phyloP scores from a whole-genome alignment of 1,140 invertebrate genomes.

The Sycobia sp. region DNA sequence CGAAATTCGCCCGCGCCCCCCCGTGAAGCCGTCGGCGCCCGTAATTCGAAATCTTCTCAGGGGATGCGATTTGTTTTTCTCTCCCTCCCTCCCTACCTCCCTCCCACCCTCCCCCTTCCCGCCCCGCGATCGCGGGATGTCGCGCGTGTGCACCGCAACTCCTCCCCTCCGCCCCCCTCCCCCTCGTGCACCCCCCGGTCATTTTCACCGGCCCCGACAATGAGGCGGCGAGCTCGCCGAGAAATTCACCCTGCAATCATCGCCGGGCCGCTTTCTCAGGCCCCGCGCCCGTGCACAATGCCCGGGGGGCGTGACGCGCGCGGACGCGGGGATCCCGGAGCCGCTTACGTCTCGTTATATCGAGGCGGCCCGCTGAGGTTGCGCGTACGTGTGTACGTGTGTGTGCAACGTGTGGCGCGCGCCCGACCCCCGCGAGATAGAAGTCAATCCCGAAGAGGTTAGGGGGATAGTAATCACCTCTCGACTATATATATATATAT shows the following conservation, averaged over 20 bases:
- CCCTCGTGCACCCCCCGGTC: too few relatives aligned
- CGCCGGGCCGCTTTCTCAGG: slow-evolving; percentile 53
- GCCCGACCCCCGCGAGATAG: slow-evolving; percentile 1
- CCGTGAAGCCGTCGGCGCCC: slow-evolving; percentile 40
- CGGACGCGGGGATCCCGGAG: slow-evolving; percentile 5
- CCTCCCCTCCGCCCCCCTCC: too few relatives aligned
- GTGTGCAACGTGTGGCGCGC: too few relatives aligned
- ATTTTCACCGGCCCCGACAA: too few relatives aligned
- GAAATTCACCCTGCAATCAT: slow-evolving; percentile 63
- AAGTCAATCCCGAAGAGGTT: slow-evolving; percentile 7
- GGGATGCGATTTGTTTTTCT: too few relatives aligned
- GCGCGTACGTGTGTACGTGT: too few relatives aligned
- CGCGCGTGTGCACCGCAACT: slow-evolving; percentile 25
- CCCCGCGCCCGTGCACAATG: slow-evolving; percentile 39
- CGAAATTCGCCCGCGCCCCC: slow-evolving; percentile 38
- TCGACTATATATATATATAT: too few relatives aligned
- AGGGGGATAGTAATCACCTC: neutral
- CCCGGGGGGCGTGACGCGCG: slow-evolving; percentile 41
- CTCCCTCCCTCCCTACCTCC: too few relatives aligned
- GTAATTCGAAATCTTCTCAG: slow-evolving; percentile 62
- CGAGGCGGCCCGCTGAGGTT: neutral
- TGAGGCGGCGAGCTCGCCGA: slow-evolving; percentile 56
- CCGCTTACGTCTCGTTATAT: slow-evolving; percentile 1
- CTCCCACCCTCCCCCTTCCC: too few relatives aligned
- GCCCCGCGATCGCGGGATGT: slow-evolving; percentile 6